Conservation (phyloP, 2,797 vertebrate species). For the Carapus acus region DNA sequence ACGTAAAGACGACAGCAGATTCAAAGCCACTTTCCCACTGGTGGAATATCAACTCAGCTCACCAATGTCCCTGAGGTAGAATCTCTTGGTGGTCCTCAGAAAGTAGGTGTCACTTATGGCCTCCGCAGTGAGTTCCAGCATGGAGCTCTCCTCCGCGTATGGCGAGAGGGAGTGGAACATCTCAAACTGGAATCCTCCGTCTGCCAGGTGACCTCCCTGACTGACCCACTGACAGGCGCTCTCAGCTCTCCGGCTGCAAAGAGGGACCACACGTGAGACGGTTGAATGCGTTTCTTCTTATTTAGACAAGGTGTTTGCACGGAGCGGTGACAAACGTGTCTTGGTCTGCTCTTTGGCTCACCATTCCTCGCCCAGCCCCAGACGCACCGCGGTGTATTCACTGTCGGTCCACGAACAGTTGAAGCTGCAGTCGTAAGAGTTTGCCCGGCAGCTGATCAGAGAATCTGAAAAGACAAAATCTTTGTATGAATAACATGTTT, state of each 20-base stretch:
- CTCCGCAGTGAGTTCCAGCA: constrained; percentile 59
- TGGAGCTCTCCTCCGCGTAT: constrained; percentile 63
- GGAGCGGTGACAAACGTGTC: too few relatives aligned
- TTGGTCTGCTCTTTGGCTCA: constrained; percentile 29
- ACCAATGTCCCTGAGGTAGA: constrained; percentile 73
- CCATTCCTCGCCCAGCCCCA: constrained; percentile 62
- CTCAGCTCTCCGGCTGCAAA: constrained; percentile 39
- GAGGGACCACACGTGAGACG: not conserved
- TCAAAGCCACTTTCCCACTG: too few relatives aligned
- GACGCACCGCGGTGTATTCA: constrained; percentile 38
- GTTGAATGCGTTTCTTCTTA: too few relatives aligned
- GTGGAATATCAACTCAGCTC: too few relatives aligned
- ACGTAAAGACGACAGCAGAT: too few relatives aligned
- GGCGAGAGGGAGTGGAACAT: constrained; percentile 60
- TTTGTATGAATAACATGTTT: not conserved
- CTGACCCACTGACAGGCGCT: constrained; percentile 50
- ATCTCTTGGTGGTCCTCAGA: constrained; percentile 43
- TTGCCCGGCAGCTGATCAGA: constrained; percentile 56
- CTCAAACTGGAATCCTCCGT: constrained; percentile 48
- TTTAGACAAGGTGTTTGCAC: too few relatives aligned
- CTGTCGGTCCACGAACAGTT: constrained; percentile 47
- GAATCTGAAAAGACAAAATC: constrained; percentile 48
- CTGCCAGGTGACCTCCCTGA: not conserved
- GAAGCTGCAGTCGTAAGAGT: constrained; percentile 68
- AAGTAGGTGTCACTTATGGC: constrained; percentile 39